Conservation (phyloP, 2,113 vertebrate species). For the Peromyscus maniculatus region DNA sequence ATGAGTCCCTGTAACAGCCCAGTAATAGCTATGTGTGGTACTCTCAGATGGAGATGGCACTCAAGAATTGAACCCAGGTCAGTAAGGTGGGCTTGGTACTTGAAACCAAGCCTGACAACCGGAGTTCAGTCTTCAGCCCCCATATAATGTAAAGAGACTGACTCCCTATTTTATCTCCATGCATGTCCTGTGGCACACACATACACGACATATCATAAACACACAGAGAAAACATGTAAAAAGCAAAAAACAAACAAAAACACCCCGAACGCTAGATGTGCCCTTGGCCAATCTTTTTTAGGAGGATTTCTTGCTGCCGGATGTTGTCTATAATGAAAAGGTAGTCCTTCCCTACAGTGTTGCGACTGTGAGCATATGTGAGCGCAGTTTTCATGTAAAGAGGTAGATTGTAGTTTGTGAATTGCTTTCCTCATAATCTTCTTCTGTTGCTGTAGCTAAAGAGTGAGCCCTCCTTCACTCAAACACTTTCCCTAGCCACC, state of each 20-base stretch:
- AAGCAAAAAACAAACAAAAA: not conserved
- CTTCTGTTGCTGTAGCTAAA: not conserved
- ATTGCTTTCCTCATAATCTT: slow-evolving; percentile 49
- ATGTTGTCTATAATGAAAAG: not conserved
- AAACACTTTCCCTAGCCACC: not conserved
- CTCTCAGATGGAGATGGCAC: not conserved
- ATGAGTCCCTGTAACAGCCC: not conserved
- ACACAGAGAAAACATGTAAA: not conserved
- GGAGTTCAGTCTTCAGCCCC: not conserved
- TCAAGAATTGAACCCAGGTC: not conserved
- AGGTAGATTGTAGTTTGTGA: slow-evolving; percentile 1
- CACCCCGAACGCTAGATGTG: too few species aligned
- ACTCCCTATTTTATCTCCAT: not conserved
- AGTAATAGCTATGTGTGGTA: not conserved
- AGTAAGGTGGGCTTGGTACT: not conserved
- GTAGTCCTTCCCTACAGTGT: not conserved
- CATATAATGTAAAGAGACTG: not conserved
- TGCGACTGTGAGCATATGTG: not conserved
- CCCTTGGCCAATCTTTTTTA: not conserved
- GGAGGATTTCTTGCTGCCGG: slow-evolving; percentile 34
- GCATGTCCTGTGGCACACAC: not conserved
- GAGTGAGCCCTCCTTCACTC: not conserved
- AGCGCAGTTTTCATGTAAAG: not conserved
- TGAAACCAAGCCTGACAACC: not conserved
- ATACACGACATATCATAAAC: not conserved